A percentile compares a stretch with the other conserved stretches of the same genome.
Evolutionary conservation across 2,797 vertebrate genomes (phyloP).

Genomic region (Halcyon leucocephala): DNA sequence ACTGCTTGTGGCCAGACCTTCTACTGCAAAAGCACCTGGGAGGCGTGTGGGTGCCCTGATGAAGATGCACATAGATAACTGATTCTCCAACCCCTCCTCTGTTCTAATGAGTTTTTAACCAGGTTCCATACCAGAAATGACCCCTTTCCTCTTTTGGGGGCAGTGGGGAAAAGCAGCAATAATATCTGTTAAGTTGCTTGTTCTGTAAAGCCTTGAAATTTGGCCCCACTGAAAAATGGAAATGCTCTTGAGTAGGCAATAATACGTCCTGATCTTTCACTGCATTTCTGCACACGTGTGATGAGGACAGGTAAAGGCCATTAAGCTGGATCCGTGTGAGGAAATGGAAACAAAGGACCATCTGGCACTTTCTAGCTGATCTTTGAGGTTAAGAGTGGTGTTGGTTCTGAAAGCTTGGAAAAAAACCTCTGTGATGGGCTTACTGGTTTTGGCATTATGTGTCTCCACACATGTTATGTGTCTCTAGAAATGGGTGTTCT

Average conservation of each 20-base stretch:
- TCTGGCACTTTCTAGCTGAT: not conserved
- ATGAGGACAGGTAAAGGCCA: not conserved
- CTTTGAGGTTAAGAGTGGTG: not conserved
- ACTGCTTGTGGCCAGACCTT: not conserved
- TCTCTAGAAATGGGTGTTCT: not conserved
- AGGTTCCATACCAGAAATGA: not conserved
- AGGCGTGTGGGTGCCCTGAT: not conserved
- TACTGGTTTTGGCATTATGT: not conserved
- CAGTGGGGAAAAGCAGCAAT: not conserved
- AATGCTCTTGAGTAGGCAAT: not conserved
- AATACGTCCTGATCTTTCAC: not conserved
- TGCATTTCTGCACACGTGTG: not conserved
- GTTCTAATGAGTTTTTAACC: not conserved
- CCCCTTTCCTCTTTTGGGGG: not conserved
- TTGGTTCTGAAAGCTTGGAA: not conserved
- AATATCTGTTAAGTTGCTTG: not conserved
- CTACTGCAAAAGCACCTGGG: not conserved
- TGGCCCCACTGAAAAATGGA: not conserved
- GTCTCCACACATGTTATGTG: not conserved
- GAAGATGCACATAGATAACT: not conserved
- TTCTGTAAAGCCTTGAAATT: not conserved
- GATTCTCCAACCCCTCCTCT: not conserved
- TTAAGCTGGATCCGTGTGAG: not conserved
- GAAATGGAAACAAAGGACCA: not conserved
- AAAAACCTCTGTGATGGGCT: not conserved